Evolutionary conservation across 2,113 vertebrate genomes (phyloP).

Genomic region (Gymnarchus niloticus): DNA sequence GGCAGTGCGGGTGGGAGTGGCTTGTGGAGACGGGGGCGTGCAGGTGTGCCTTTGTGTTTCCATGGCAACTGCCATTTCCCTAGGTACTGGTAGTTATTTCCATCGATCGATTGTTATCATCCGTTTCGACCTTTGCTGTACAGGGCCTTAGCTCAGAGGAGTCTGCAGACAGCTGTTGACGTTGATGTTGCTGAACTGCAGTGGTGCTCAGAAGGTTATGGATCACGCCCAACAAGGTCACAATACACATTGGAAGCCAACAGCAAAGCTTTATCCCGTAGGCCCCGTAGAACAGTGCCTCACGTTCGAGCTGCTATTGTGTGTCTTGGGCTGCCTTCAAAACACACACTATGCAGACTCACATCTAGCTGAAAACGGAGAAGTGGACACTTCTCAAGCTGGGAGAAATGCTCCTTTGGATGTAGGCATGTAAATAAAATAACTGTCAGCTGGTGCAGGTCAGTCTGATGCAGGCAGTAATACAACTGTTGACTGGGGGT

Average conservation of each 20-base stretch:
- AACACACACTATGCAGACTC: background rate
- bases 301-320: background rate
- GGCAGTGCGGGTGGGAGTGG: background rate
- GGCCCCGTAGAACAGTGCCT: background rate
- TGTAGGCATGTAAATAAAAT: background rate
- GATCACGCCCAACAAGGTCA: background rate
- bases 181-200: background rate
- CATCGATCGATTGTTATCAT: background rate
- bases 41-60: conserved; percentile 22
- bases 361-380: background rate
- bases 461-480: background rate
- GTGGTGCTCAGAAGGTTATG: background rate
- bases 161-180: background rate
- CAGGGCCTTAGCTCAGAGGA: background rate
- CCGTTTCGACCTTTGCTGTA: conserved; percentile 1
- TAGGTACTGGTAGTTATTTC: conserved; percentile 1
- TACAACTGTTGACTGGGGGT: background rate
- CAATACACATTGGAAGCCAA: background rate
- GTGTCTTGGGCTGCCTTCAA: background rate
- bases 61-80: background rate
- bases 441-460: background rate
- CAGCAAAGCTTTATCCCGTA: background rate
- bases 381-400: background rate
- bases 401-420: background rate
- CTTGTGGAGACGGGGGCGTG: background rate